phyloP scores from a whole-genome alignment of 2,113 vertebrate species.

The Gallinago jamesoni region DNA sequence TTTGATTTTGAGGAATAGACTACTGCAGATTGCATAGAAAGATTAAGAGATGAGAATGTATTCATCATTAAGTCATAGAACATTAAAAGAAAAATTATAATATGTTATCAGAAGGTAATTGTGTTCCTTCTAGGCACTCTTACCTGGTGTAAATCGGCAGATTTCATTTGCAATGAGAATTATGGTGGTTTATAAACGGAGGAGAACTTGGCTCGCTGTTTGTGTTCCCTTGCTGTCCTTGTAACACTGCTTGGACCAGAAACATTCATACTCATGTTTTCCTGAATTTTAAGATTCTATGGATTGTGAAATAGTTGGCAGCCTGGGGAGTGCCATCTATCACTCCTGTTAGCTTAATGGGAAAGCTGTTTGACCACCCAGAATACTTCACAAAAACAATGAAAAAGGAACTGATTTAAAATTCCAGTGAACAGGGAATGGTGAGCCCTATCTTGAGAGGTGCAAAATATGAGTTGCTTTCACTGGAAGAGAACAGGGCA shows the following conservation, averaged over 20 bases:
- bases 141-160: background rate
- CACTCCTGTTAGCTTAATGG: background rate
- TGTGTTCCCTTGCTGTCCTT: background rate
- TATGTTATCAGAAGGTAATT: background rate
- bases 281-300: background rate
- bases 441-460: background rate
- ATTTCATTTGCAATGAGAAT: background rate
- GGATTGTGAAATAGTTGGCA: background rate
- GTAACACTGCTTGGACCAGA: background rate
- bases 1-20: background rate
- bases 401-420: background rate
- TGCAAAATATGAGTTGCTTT: background rate
- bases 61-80: background rate
- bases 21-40: background rate
- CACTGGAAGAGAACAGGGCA: background rate
- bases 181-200: background rate
- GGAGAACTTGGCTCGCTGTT: background rate
- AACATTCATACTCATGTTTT: background rate
- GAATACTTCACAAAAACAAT: background rate
- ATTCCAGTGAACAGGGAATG: background rate
- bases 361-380: conserved; percentile 5
- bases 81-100: background rate
- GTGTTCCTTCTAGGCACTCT: background rate
- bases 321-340: background rate
- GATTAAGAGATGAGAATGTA: background rate